Evolutionary conservation across 2,797 vertebrate genomes (phyloP).

Genomic region (Periophthalmus magnuspinnatus): DNA sequence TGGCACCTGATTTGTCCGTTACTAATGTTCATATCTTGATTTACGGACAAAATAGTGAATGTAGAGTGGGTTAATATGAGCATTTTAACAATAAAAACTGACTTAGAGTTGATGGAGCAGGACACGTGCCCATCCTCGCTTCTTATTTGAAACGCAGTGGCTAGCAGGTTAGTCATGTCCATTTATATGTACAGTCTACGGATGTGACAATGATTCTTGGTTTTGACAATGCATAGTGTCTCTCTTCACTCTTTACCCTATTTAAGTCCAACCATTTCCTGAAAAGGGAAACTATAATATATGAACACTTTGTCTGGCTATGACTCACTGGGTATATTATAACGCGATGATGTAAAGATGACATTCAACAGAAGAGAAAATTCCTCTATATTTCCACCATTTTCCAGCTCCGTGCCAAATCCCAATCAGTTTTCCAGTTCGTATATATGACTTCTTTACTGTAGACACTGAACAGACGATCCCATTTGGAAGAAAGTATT

Average conservation of each 20-base stretch:
- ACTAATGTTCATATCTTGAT: too few relatives aligned
- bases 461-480: background rate
- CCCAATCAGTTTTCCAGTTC: slow-evolving; percentile 16
- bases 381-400: background rate
- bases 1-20: too few relatives aligned
- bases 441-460: slow-evolving; percentile 15
- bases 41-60: too few relatives aligned
- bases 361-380: slow-evolving; percentile 1
- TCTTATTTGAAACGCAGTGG: too few relatives aligned
- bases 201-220: too few relatives aligned
- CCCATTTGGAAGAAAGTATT: slow-evolving; percentile 16
- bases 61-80: too few relatives aligned
- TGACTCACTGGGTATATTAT: background rate
- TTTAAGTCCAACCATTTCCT: background rate
- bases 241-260: background rate
- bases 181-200: too few relatives aligned
- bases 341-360: slow-evolving; percentile 10
- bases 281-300: background rate
- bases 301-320: background rate
- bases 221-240: background rate
- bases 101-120: too few relatives aligned
- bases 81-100: too few relatives aligned
- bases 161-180: too few relatives aligned
- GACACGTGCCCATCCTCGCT: too few relatives aligned
- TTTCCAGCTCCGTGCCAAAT: background rate